These are phyloP conservation scores for Umimayanthus kanabou DNA, from an alignment of 92 coral and sea anemone species.

Conservation along the genomic window DNA sequence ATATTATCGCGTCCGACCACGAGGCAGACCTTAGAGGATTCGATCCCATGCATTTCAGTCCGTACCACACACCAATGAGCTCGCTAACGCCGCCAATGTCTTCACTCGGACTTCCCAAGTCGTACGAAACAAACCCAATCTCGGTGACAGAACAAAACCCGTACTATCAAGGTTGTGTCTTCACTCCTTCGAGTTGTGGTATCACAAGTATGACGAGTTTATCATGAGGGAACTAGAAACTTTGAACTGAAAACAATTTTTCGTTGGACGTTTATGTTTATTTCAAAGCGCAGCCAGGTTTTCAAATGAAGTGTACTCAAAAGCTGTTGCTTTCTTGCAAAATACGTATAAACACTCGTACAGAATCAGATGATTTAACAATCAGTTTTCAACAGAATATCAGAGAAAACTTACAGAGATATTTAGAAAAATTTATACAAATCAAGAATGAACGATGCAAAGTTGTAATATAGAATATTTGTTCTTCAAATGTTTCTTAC, in stretches of 20 bases:
- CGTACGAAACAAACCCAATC: constrained; percentile 77
- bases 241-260: constrained; percentile 34
- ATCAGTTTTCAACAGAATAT: constrained; percentile 28
- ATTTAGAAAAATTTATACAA: constrained; percentile 37
- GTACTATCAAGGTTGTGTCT: constrained; percentile 90
- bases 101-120: constrained; percentile 91
- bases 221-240: constrained; percentile 66
- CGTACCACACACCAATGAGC: constrained; percentile 83
- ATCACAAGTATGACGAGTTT: constrained; percentile 82
- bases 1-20: constrained; percentile 97
- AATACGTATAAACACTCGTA: constrained; percentile 25
- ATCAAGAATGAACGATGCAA: constrained; percentile 45
- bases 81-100: constrained; percentile 82
- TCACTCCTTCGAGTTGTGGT: constrained; percentile 91
- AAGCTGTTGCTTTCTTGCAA: constrained; percentile 12
- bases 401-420: constrained; percentile 32
- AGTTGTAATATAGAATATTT: constrained; percentile 38
- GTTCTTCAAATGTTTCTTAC: constrained; percentile 35
- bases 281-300: constrained; percentile 9
- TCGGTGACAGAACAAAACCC: constrained; percentile 80
- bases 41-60: constrained; percentile 98
- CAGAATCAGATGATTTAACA: constrained; percentile 21
- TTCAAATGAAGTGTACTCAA: constrained; percentile 15
- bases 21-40: constrained; percentile 97
- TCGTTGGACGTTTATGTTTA: constrained; percentile 23